Base-by-base conservation (phyloP, 1,140 invertebrate genomes). In the Elymnias hypermnestra region DNA sequence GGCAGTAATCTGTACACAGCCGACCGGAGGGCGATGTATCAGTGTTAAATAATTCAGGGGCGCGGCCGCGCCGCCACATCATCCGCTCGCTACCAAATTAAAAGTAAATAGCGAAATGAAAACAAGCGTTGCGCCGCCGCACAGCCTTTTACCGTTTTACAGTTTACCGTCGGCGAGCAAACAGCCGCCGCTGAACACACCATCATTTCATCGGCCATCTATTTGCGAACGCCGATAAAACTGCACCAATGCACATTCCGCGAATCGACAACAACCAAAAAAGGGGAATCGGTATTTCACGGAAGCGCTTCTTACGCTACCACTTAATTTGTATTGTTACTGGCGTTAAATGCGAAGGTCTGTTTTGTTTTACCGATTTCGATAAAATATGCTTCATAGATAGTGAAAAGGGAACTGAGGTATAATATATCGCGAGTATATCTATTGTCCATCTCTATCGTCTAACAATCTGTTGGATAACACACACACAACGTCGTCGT, bases 61-160 rank as follows among this genome's bases (percentile, higher is more conserved):
- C 64, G 69, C 68, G 66, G 60, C 66, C 65, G 65, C 55, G 51
- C 53, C 56, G 67, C 75, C 59, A 67, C 74, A 85, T 79, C 82
- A 85, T 79, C 72, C 76, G 82, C 82, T 82, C 70, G 78, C 77
- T 79, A 75, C 78, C 77, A 85, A 85, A 85, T 85, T 85, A 85
- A 85, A 85, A 85, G 82, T 85, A 85, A 85, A 85, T 85, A 85
- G 83, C 78, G 63, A 72, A 83, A 85, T 83, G 77, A 85, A 85
- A 83, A 85, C 82, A 82, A 78, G 66, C 70, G 70, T 61, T 57
- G 57, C 62, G 63, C 63, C 48, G 61, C 75, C 78, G 63, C 75
- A n/a, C n/a, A n/a, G n/a, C n/a, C n/a, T n/a, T n/a, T n/a, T n/a
- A n/a, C n/a, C n/a, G n/a, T n/a, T n/a, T n/a, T n/a, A n/a, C 78